Conservation (phyloP, 2,113 vertebrate species). For the Clarias magur region DNA sequence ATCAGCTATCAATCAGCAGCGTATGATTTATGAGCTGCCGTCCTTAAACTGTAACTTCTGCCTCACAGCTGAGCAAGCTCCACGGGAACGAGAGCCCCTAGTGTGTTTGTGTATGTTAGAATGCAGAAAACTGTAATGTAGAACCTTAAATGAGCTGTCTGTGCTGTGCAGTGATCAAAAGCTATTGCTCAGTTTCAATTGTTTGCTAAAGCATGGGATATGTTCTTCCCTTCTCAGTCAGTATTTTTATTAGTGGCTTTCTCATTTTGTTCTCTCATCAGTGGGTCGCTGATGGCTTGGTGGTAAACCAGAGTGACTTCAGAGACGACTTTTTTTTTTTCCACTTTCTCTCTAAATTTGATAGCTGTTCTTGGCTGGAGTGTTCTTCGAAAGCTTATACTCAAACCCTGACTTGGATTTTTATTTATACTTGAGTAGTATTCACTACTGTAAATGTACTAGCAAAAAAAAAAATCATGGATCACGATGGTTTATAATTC, state of each 20-base stretch:
- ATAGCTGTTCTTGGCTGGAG: constrained; percentile 28
- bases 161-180: constrained; percentile 43
- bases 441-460: not conserved
- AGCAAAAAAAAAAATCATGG: not conserved
- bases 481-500: not conserved
- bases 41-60: constrained; percentile 55
- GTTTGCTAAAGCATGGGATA: constrained; percentile 47
- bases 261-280: constrained; percentile 47
- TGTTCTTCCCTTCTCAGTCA: constrained; percentile 36
- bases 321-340: constrained; percentile 19
- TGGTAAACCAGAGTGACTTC: constrained; percentile 43
- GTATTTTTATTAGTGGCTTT: constrained; percentile 43
- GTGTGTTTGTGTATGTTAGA: constrained; percentile 53
- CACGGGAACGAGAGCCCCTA: constrained; percentile 43
- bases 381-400: constrained; percentile 37
- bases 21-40: constrained; percentile 53
- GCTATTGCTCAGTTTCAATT: constrained; percentile 39
- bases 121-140: constrained; percentile 44
- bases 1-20: constrained; percentile 53
- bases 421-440: constrained; percentile 18
- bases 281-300: constrained; percentile 41
- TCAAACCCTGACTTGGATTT: constrained; percentile 37
- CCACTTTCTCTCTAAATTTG: constrained; percentile 15
- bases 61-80: constrained; percentile 51
- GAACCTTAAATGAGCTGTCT: constrained; percentile 41